Evolutionary conservation across 1,140 invertebrate species (phyloP), one percentile per base, ranked within the genome.

Genomic region (Hermetia illucens): DNA sequence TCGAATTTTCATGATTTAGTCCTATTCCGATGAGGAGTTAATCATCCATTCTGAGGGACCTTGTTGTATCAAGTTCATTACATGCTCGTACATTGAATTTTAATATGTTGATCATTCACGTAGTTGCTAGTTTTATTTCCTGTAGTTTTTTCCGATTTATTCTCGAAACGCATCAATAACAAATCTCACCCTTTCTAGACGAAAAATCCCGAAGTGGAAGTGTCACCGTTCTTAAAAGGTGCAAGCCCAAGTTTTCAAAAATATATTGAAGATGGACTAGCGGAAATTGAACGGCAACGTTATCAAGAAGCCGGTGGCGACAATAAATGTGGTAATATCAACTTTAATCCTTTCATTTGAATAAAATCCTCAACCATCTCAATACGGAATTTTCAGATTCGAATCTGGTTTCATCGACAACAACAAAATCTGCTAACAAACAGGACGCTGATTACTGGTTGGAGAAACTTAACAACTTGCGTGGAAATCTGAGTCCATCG

Each of bases 161-260:
- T 34, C 9, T 8, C 12, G 16, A 9, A 34, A 8, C n/a, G 8
- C 9, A 8, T 9, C 18, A 15, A 33, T n/a, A 13, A 13, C 15
- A 13, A 25, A 34, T n/a, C n/a, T n/a, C n/a, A n/a, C n/a, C n/a
- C n/a, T 40, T 29, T 33, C 3, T 78, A 88, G 68, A 73, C 80
- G 51, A 77, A 86, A 55, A 76, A 93, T 64, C 90, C 90, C 0
- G 84, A 92, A 44, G 84, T 88, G 15, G 86, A 93, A 55, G 73
- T 90, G n/a, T 82, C 87, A 58, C 84, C 84, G 21, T 93, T 88
- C 57, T 69, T 96, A 49, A 75, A 81, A 45, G 88, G 84, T 48
- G 82, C 85, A 1, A 90, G 87, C 32, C 79, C 83, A 51, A 88
- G 83, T 58, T 94, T 96, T 65, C 84, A 90, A 61, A 82, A 87